These are phyloP conservation scores for Crematogaster levior DNA, from an alignment of 2,888 invertebrate genomes.

Conservation along the genomic window DNA sequence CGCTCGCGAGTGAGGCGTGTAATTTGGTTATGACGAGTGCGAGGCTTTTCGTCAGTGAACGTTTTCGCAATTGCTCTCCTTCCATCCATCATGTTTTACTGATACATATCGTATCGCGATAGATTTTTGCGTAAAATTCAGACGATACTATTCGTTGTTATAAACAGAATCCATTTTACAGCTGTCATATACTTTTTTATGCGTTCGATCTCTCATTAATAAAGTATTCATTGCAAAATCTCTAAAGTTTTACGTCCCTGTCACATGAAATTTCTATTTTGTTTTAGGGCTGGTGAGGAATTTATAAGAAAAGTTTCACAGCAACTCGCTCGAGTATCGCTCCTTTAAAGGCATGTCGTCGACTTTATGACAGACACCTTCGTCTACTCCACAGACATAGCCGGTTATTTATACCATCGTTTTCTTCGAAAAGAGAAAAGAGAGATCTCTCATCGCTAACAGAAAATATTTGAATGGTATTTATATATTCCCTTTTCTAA, in stretches of 20 bases:
- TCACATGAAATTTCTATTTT: conserved; percentile 40
- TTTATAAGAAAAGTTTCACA: conserved; percentile 48
- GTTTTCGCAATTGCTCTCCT: conserved; percentile 28
- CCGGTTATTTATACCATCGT: conserved; percentile 29
- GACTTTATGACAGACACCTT: conserved; percentile 53
- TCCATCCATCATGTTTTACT: neutral
- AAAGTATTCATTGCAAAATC: conserved; percentile 46
- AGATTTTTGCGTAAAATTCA: conserved; percentile 51
- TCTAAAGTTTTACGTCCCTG: conserved; percentile 28
- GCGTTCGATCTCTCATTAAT: conserved; percentile 24
- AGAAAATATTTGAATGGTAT: conserved; percentile 8
- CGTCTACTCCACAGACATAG: conserved; percentile 18
- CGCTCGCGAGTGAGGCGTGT: conserved; percentile 37
- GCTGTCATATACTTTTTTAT: conserved; percentile 17
- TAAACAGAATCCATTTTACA: conserved; percentile 24
- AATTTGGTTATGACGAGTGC: conserved; percentile 43
- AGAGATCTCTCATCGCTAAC: neutral
- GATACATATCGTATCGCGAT: conserved; percentile 48
- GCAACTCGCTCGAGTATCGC: conserved; percentile 19
- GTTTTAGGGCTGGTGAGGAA: conserved; percentile 33
- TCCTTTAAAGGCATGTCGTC: conserved; percentile 47
- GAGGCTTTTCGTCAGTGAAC: conserved; percentile 31
- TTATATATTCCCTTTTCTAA: neutral
- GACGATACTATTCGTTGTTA: conserved; percentile 1
- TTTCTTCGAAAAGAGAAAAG: neutral